Conservation (phyloP, 1,140 invertebrate genomes). For the Chlorops oryzae region DNA sequence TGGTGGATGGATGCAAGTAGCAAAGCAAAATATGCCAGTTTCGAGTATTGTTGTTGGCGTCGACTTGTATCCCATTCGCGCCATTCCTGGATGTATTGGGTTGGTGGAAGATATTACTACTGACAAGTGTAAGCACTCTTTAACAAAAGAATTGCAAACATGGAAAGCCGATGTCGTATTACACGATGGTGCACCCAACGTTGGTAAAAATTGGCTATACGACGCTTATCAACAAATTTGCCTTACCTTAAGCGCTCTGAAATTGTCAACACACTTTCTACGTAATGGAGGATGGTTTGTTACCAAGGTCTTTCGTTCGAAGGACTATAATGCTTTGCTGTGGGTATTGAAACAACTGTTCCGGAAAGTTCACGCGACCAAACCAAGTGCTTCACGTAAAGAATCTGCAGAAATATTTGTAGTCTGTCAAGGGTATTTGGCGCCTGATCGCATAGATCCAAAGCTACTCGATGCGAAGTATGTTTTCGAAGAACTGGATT, state of each 20-base stretch:
- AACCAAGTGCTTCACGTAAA: conserved; percentile 94
- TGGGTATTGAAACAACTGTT: conserved; percentile 98
- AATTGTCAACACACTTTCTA: conserved; percentile 90
- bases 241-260: conserved; percentile 85
- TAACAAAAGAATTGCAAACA: conserved; percentile 81
- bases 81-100: conserved; percentile 83
- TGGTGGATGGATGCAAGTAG: conserved; percentile 99
- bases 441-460: conserved; percentile 90
- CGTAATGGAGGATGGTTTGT: conserved; percentile 93
- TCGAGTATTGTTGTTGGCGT: conserved; percentile 93
- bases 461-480: conserved; percentile 91
- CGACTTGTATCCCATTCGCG: conserved; percentile 93
- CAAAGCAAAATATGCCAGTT: conserved; percentile 94
- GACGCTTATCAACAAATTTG: conserved; percentile 94
- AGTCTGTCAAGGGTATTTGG: conserved; percentile 90
- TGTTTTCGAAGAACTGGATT: conserved; percentile 91
- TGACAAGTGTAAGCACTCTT: conserved; percentile 73
- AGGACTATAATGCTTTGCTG: conserved; percentile 91
- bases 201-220: conserved; percentile 95
- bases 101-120: conserved; percentile 95
- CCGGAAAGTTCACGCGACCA: conserved; percentile 92
- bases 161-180: conserved; percentile 97
- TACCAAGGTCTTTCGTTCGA: conserved; percentile 97
- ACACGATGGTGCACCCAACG: conserved; percentile 97
- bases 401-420: conserved; percentile 99